Evolutionary conservation across 2,113 vertebrate genomes (phyloP), one percentile per base, ranked within the genome.

Genomic region (Danionella cerebrum): DNA sequence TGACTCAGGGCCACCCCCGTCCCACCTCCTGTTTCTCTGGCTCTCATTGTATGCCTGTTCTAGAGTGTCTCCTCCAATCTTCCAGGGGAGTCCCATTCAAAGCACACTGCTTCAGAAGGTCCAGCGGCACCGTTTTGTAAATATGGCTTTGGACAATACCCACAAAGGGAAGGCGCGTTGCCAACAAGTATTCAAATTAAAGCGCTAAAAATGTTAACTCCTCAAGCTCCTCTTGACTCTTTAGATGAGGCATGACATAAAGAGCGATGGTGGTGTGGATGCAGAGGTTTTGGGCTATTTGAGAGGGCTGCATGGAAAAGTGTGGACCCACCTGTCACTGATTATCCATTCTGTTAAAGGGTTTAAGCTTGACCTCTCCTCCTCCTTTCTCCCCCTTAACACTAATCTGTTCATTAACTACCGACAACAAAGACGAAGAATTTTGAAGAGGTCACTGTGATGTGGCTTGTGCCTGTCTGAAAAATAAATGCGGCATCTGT

Each of bases 331-430:
- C 79, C 86, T 85, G 86, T 86, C 83, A 81, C 71, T 84, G 75
- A 83, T 86, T 85, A 67, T 78, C 83, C 84, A 77, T 82, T 69
- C 76, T 83, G 78, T 84, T 85, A 84, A 86, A 85, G 76, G 88
- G 81, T 81, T 84, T 85, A 86, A 73, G 78, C 77, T 74, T 88
- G 84, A 88, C 86, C 89, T 87, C 83, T 89, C 86, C 90, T 90
- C 89, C 89, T 89, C 85, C 88, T 84, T 83, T 80, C 80, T 76
- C 83, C 79, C 82, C 84, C 82, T 90, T 86, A 82, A 77, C 72
- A 85, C 82, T 88, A 88, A 88, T 88, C 86, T 82, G 74, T 88
- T 93, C 93, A 93, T 93, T 92, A 93, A 87, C 81, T 36, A 45
- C 54, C 33, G 19, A 62, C 74, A 71, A 82, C 80, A 83, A 88